Evolutionary conservation across 2,797 vertebrate species (phyloP), one percentile per base, ranked within the genome.

Genomic region (Sylvia borin): DNA sequence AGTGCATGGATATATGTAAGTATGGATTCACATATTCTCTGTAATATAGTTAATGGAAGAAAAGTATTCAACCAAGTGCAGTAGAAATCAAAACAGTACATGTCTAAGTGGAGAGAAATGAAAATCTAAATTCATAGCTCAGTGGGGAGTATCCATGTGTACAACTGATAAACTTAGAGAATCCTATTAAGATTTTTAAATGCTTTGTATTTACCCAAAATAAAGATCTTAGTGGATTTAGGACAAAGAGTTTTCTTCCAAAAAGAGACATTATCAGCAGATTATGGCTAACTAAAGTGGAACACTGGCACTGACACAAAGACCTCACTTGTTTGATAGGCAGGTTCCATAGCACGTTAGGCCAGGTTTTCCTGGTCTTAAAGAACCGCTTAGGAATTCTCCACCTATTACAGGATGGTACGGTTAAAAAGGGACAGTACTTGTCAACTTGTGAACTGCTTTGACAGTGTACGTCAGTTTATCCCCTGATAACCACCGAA

Each of bases 391-490:
- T 78, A 73, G 55, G 73, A 87, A 71, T 78, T 91, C 42, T 43
- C 58, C 84, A 24, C 60, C 57, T 88, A 48, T 92, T 91, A 58
- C 27, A 66, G 68, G 26, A 13, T 77, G 60, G 29, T 74, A 57
- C 91, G 84, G 67, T 88, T 89, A 93, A 83, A 91, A n/a, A 82
- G 51, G 93, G 81, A 90, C 53, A 91, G 57, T 78, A 51, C 47
- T 60, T 86, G 57, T 53, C 43, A 78, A 54, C 36, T 57, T 50
- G 29, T 86, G 80, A 93, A 79, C 96, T 93, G 75, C 80, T 95
- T 95, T 95, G 90, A 75, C 77, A 75, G 54, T 48, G 47, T 85
- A 76, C 50, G 24, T 81, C 32, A 67, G 27, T 88, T 86, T 93
- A 90, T 95, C 31, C 43, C 70, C 58, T 88, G 82, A 80, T 78